phyloP scores from a whole-genome alignment of 2,888 invertebrate genomes.

The Luperina nickerlii region DNA sequence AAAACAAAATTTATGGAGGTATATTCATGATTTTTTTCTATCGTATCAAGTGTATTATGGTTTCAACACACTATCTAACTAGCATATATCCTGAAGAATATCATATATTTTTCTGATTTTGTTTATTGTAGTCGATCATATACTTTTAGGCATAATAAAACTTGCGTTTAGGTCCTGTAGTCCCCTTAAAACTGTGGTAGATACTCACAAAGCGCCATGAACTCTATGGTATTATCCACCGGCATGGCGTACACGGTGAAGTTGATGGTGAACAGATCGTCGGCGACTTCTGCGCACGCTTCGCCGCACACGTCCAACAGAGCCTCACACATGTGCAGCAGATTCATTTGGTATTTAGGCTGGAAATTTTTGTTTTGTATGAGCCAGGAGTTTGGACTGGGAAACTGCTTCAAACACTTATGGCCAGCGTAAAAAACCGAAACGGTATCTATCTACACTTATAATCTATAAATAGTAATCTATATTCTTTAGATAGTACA shows the following conservation, averaged over 20 bases:
- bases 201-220: conserved; percentile 85
- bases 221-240: conserved; percentile 80
- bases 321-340: conserved; percentile 90
- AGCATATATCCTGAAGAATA: too few relatives aligned
- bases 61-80: too few relatives aligned
- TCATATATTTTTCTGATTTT: too few relatives aligned
- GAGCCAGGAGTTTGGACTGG: background rate
- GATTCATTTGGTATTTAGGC: conserved; percentile 90
- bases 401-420: background rate
- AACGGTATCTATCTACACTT: background rate
- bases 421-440: background rate
- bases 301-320: conserved; percentile 88
- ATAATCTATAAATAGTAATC: background rate
- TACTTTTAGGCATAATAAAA: too few relatives aligned
- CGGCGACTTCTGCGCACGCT: conserved; percentile 78
- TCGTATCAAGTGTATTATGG: too few relatives aligned
- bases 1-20: too few relatives aligned
- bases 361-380: conserved; percentile 68
- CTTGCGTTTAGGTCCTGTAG: too few relatives aligned
- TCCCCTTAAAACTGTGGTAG: background rate
- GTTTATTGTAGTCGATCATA: too few relatives aligned
- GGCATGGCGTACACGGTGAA: conserved; percentile 87
- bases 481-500: background rate
- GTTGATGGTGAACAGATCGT: conserved; percentile 83
- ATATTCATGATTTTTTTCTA: too few relatives aligned